A percentile compares a stretch with the other conserved stretches of the same genome.
Evolutionary conservation across 2,797 vertebrate species (phyloP).

Genomic region (Salarias fasciatus): DNA sequence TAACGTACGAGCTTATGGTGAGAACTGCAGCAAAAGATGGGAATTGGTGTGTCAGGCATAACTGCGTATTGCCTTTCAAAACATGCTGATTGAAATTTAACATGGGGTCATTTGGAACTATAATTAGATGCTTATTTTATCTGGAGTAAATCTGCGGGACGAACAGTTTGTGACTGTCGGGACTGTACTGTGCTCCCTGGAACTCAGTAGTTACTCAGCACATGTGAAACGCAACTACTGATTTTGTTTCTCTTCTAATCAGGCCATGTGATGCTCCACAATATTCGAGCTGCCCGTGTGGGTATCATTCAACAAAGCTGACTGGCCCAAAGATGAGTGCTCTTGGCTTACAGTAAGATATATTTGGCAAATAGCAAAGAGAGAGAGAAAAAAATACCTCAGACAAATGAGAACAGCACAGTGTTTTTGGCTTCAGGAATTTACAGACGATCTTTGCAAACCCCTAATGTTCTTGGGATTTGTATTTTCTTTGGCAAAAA

Average conservation of each 20-base stretch:
- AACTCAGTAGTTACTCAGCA: constrained; percentile 24
- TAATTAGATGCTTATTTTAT: constrained; percentile 44
- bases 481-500: constrained; percentile 66
- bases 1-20: constrained; percentile 17
- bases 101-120: constrained; percentile 25
- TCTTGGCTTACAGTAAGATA: constrained; percentile 49
- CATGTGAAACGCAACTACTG: constrained; percentile 29
- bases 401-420: constrained; percentile 58
- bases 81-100: constrained; percentile 55
- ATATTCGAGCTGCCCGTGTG: constrained; percentile 39
- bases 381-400: constrained; percentile 19
- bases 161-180: constrained; percentile 7
- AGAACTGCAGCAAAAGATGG: constrained; percentile 21
- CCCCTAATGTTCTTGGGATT: constrained; percentile 39
- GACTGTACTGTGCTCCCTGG: constrained; percentile 14
- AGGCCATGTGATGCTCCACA: constrained; percentile 32
- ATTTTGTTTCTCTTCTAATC: constrained; percentile 37
- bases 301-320: constrained; percentile 37
- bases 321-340: constrained; percentile 41
- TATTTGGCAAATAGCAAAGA: constrained; percentile 55
- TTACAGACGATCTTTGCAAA: constrained; percentile 32
- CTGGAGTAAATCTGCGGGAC: constrained; percentile 32
- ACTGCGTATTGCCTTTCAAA: constrained; percentile 44
- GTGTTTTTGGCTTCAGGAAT: constrained; percentile 44
- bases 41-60: constrained; percentile 7